phyloP scores from a whole-genome alignment of 2,113 vertebrate species.

The Propithecus coquereli region DNA sequence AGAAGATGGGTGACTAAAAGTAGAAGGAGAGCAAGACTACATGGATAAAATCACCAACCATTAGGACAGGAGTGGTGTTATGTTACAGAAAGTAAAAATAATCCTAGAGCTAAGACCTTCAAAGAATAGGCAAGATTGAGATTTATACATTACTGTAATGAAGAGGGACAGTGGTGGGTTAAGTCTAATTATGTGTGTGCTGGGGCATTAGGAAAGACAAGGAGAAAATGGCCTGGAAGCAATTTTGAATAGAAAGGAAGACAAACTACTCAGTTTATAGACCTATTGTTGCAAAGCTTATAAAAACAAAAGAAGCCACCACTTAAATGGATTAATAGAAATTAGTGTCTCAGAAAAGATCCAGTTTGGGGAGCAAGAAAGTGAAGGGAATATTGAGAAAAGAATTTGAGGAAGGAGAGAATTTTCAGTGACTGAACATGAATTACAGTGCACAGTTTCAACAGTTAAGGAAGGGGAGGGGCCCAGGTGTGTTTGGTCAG shows the following conservation, averaged over 20 bases:
- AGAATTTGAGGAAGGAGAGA: background rate
- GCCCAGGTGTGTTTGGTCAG: accelerated
- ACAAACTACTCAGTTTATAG: background rate
- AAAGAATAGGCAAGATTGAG: background rate
- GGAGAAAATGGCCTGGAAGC: background rate
- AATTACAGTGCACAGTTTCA: background rate
- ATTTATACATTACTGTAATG: background rate
- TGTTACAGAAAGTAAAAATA: background rate
- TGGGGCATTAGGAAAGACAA: background rate
- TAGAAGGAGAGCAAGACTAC: background rate
- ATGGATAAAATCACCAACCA: background rate
- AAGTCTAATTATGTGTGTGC: background rate
- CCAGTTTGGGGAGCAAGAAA: background rate
- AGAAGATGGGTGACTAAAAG: background rate
- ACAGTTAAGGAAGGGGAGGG: background rate
- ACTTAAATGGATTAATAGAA: background rate
- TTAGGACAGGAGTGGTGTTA: background rate
- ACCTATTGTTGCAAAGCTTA: background rate
- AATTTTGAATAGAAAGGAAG: background rate
- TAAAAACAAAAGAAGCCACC: background rate
- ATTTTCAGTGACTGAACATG: background rate
- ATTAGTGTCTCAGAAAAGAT: background rate
- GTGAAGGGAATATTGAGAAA: background rate
- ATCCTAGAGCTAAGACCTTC: background rate
- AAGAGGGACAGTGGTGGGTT: background rate